A percentile compares a stretch with the other conserved stretches of the same genome.
Conservation (phyloP, 2,888 invertebrate genomes). For the Drosophila paranaensis region DNA sequence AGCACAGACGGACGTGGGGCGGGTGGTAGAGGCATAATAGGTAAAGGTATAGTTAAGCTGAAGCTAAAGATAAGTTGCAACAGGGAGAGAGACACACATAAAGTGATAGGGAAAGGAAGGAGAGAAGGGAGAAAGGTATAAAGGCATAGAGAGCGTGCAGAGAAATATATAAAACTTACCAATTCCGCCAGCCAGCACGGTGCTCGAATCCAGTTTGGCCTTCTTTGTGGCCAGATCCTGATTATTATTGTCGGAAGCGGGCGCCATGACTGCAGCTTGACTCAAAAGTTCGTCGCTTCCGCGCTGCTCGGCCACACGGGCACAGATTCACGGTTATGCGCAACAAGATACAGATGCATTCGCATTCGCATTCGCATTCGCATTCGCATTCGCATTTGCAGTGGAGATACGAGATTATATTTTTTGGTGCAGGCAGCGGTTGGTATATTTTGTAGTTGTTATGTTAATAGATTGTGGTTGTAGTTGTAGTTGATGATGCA, state of each 20-base stretch:
- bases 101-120: background rate
- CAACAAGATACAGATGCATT: slow-evolving; percentile 38
- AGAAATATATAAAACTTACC: slow-evolving; percentile 80
- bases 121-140: slow-evolving; percentile 1
- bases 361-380: background rate
- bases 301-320: slow-evolving; percentile 88
- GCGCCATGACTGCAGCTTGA: slow-evolving; percentile 97
- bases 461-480: slow-evolving; percentile 44
- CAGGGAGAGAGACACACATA: slow-evolving; percentile 10
- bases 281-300: slow-evolving; percentile 99
- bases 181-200: slow-evolving; percentile 84
- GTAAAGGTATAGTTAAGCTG: slow-evolving; percentile 20
- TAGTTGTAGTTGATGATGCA: slow-evolving; percentile 62
- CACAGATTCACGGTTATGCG: slow-evolving; percentile 15
- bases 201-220: slow-evolving; percentile 88
- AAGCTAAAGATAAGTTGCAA: slow-evolving; percentile 25
- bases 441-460: slow-evolving; percentile 42
- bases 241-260: slow-evolving; percentile 97
- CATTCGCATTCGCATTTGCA: background rate
- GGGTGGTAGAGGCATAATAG: slow-evolving; percentile 16
- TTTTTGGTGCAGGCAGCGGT: slow-evolving; percentile 37
- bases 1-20: slow-evolving; percentile 3
- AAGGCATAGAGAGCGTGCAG: slow-evolving; percentile 8
- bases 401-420: slow-evolving; percentile 6
- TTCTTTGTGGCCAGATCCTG: slow-evolving; percentile 96